These are phyloP conservation scores for Ennomos erosarius DNA, from an alignment of 2,888 invertebrate species.

Conservation along the genomic window DNA sequence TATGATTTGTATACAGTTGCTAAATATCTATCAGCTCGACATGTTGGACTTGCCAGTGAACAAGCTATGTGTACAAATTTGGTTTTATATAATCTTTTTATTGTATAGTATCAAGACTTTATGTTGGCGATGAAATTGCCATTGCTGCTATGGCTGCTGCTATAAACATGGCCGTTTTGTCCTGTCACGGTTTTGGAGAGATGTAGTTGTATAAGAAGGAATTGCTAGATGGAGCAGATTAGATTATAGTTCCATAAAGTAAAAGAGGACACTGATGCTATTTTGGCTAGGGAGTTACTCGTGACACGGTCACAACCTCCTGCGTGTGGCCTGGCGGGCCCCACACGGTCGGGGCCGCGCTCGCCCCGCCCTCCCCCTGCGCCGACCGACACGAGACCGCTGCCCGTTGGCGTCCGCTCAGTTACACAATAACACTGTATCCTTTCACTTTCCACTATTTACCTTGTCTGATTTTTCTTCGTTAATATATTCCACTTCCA, in stretches of 20 bases:
- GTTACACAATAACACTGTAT: slow-evolving; percentile 80
- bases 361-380: slow-evolving; percentile 86
- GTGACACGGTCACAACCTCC: slow-evolving; percentile 86
- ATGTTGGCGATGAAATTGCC: slow-evolving; percentile 5
- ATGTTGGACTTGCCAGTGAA: slow-evolving; percentile 43
- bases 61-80: slow-evolving; percentile 36
- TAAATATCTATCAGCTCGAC: slow-evolving; percentile 50
- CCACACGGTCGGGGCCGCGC: slow-evolving; percentile 84
- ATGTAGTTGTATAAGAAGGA: neutral
- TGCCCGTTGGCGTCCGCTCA: slow-evolving; percentile 81
- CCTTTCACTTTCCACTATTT: slow-evolving; percentile 68
- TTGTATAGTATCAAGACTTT: neutral
- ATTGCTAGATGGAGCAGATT: slow-evolving; percentile 1
- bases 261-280: slow-evolving; percentile 68
- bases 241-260: slow-evolving; percentile 23
- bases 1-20: slow-evolving; percentile 71
- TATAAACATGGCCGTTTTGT: slow-evolving; percentile 37
- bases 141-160: slow-evolving; percentile 18
- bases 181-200: slow-evolving; percentile 16
- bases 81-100: slow-evolving; percentile 9
- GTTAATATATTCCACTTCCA: slow-evolving; percentile 80
- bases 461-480: slow-evolving; percentile 81
- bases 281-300: slow-evolving; percentile 84
- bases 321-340: slow-evolving; percentile 85
- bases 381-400: slow-evolving; percentile 78